Base-by-base conservation (phyloP, 2,888 invertebrate genomes). In the Catocala sponsa region DNA sequence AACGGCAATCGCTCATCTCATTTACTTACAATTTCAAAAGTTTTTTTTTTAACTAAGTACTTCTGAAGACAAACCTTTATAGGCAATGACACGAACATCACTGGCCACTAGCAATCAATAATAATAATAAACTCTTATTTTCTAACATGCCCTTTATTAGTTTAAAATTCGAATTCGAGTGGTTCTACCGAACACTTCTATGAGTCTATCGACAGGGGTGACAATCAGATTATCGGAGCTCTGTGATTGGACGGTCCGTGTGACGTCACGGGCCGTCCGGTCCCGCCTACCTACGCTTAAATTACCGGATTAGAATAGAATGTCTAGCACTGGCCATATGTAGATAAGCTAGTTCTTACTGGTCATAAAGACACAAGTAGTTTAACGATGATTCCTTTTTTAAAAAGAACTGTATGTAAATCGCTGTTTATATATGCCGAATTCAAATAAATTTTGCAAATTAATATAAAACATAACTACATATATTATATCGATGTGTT, bases 201-300 rank as follows among this genome's bases (percentile, higher is more conserved):
- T 67, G 63, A 58, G 55, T 63, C 60, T 65, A 76, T 69, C 67
- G 79, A 65, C 72, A 68, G 70, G 91, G 91, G 91, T 90, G 90
- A 89, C 91, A 89, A 90, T 89, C 81, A 87, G 81, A 81, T 83
- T 79, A 81, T 65, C 64, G 68, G 63, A 64, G 79, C 80, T 72
- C 78, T 74, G 84, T 83, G 83, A 91, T 92, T 92, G 92, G 90
- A 80, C 80, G 82, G 53, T 55, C 66, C 68, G 70, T 50, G 81
- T 92, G 90, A 92, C 92, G 92, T 91, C 91, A 92, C 84, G 61
- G 82, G 80, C 73, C 70, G 80, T 68, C 76, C 78, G 80, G 82
- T 88, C 89, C 88, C 91, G 91, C 89, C 91, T 77, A 74, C 78
- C 79, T 65, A 76, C 80, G 80, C 78, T 79, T 73, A 76, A 78